Evolutionary conservation across 2,888 invertebrate genomes (phyloP).

Genomic region (Apamea epomidion): DNA sequence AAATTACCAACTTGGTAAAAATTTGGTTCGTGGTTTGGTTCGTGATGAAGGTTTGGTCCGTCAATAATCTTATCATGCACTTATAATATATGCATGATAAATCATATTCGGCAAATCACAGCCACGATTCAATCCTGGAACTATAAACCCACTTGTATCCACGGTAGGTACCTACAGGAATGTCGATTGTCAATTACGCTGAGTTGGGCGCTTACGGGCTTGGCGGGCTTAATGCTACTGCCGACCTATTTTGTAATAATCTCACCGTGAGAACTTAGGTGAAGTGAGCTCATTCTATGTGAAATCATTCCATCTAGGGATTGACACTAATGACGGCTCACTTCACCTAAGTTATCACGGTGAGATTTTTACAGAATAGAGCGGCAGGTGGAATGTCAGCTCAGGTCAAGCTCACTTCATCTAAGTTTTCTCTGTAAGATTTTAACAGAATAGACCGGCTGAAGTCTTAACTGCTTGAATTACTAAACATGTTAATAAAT

Average conservation of each 20-base stretch:
- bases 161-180: neutral
- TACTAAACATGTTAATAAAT: too few species aligned
- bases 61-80: neutral
- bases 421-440: too few species aligned
- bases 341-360: too few species aligned
- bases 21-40: neutral
- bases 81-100: neutral
- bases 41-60: too few species aligned
- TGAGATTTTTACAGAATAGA: too few species aligned
- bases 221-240: neutral
- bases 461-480: neutral
- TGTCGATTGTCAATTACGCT: neutral
- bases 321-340: too few species aligned
- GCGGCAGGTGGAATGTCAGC: too few species aligned
- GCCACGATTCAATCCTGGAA: neutral
- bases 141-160: neutral
- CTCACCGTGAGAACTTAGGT: too few species aligned
- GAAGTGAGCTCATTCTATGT: too few species aligned
- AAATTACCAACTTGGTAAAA: slow-evolving; percentile 1
- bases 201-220: neutral
- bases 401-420: too few species aligned
- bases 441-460: neutral
- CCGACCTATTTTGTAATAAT: too few species aligned
- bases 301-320: too few species aligned
- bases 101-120: neutral